A percentile compares a stretch with the other conserved stretches of the same genome.
These are phyloP conservation scores for Euura lappo DNA, from an alignment of 1,140 invertebrate genomes.

Conservation along the genomic window DNA sequence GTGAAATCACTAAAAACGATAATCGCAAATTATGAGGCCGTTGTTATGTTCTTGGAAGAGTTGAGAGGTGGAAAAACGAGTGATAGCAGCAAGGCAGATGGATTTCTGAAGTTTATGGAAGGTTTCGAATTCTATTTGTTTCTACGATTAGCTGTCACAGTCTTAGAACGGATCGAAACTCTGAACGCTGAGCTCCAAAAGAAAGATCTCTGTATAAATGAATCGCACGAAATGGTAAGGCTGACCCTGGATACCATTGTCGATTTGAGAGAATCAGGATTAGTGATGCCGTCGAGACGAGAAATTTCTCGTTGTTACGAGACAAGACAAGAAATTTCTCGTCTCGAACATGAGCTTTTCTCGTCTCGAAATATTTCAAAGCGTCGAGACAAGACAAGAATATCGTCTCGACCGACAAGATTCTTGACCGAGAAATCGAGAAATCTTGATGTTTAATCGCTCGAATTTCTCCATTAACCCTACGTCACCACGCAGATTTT, in stretches of 20 bases:
- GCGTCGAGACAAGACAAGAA: too few relatives aligned
- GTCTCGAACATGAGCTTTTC: too few relatives aligned
- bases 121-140: slow-evolving; percentile 23
- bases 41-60: slow-evolving; percentile 21
- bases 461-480: too few relatives aligned
- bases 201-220: slow-evolving; percentile 18
- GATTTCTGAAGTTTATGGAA: slow-evolving; percentile 20
- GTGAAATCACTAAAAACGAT: slow-evolving; percentile 23
- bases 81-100: slow-evolving; percentile 22
- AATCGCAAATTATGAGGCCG: slow-evolving; percentile 17
- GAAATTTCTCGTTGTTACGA: too few relatives aligned
- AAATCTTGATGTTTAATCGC: too few relatives aligned
- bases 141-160: slow-evolving; percentile 21
- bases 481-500: too few relatives aligned
- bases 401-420: too few relatives aligned
- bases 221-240: slow-evolving; percentile 24
- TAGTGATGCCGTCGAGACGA: too few relatives aligned
- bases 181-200: slow-evolving; percentile 27
- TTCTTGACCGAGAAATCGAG: too few relatives aligned
- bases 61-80: slow-evolving; percentile 15
- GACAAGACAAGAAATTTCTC: too few relatives aligned
- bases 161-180: slow-evolving; percentile 23
- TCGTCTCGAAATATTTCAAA: too few relatives aligned
- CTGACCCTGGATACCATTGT: slow-evolving; percentile 18
- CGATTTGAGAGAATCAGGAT: slow-evolving; percentile 21